Percentiles rank a stretch among this genome's conserved stretches.
Evolutionary conservation across 2,113 vertebrate genomes (phyloP).

Genomic region (Puffinus mauretanicus): DNA sequence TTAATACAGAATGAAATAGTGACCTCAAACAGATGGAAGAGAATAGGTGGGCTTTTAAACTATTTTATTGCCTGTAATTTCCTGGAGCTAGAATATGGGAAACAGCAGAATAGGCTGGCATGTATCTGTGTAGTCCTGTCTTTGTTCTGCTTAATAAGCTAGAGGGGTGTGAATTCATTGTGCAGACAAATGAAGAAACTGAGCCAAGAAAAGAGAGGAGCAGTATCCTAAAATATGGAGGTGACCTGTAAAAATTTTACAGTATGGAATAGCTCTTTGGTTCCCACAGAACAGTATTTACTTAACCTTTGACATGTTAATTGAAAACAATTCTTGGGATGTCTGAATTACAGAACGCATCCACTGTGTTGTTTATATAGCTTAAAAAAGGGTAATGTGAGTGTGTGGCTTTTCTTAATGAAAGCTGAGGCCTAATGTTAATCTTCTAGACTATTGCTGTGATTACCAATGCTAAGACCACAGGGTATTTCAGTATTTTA

Average conservation of each 20-base stretch:
- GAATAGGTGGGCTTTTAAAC: neutral
- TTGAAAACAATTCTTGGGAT: slow-evolving; percentile 1
- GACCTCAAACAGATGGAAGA: neutral
- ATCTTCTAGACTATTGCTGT: neutral
- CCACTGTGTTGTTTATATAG: neutral
- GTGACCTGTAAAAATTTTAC: neutral
- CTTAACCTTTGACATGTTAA: slow-evolving; percentile 13
- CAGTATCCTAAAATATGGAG: neutral
- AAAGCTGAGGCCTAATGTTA: neutral
- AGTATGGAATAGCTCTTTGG: neutral
- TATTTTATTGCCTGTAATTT: neutral
- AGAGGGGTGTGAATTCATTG: neutral
- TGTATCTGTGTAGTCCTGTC: neutral
- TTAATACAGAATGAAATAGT: neutral
- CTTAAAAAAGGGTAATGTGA: neutral
- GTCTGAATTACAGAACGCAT: neutral
- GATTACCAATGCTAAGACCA: neutral
- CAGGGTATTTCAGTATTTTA: neutral
- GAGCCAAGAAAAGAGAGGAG: neutral
- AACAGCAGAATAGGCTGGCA: neutral
- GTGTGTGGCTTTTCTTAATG: neutral
- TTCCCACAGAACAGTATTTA: neutral
- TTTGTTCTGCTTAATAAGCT: neutral
- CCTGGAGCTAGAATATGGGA: neutral
- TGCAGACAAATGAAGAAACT: neutral